These are phyloP conservation scores for Bembecia ichneumoniformis DNA, from an alignment of 2,888 invertebrate genomes.

Conservation along the genomic window DNA sequence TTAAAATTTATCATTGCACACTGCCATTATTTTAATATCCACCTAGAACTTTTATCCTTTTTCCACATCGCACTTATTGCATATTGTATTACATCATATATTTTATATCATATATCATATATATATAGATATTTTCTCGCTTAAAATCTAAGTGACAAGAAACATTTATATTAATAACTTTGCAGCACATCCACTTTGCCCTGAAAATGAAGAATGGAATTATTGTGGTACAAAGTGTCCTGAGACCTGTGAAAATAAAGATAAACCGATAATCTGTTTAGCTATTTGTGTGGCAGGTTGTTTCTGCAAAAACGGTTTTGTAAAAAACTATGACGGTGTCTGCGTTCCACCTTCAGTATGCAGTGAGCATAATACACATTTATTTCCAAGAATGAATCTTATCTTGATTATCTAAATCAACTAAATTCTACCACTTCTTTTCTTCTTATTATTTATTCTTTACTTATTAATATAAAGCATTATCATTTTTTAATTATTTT, in stretches of 20 bases:
- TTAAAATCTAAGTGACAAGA: too few species aligned
- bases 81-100: too few species aligned
- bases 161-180: background rate
- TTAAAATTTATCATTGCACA: background rate
- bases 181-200: constrained; percentile 1
- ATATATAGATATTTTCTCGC: too few species aligned
- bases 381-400: background rate
- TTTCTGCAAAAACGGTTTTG: background rate
- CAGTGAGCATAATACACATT: background rate
- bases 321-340: background rate
- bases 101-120: too few species aligned
- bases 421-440: too few species aligned
- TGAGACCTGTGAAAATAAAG: constrained; percentile 4
- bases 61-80: too few species aligned
- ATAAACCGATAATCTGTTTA: constrained; percentile 1
- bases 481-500: too few species aligned
- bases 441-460: too few species aligned
- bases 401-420: background rate
- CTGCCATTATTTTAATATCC: background rate
- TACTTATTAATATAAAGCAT: too few species aligned
- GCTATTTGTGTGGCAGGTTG: constrained; percentile 3
- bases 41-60: background rate
- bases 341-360: background rate
- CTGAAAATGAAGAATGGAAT: constrained; percentile 4
- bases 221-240: constrained; percentile 4